Percentiles rank a stretch among this genome's conserved stretches.
These are phyloP conservation scores for Protodeltote pygarga DNA, from an alignment of 2,888 invertebrate species.

Conservation along the genomic window DNA sequence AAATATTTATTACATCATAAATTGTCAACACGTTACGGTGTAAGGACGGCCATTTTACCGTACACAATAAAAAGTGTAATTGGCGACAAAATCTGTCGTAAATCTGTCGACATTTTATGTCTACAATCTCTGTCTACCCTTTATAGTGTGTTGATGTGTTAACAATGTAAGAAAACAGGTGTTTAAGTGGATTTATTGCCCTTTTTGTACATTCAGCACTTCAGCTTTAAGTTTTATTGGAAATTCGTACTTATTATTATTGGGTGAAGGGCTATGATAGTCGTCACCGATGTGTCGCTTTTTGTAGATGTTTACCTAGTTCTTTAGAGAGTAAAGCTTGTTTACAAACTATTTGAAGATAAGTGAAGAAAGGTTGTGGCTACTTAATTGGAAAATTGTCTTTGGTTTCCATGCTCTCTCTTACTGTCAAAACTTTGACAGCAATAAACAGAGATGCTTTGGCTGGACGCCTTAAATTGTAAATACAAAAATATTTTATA, in stretches of 20 bases:
- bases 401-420: too few species aligned
- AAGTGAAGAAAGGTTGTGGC: background rate
- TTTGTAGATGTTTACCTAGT: slow-evolving; percentile 15
- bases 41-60: slow-evolving; percentile 39
- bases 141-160: slow-evolving; percentile 53
- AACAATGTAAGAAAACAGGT: slow-evolving; percentile 33
- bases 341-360: slow-evolving; percentile 2
- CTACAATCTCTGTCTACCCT: slow-evolving; percentile 51
- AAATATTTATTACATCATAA: too few species aligned
- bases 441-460: too few species aligned
- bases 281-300: slow-evolving; percentile 28
- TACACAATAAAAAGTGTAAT: slow-evolving; percentile 64
- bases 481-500: too few species aligned
- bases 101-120: slow-evolving; percentile 63
- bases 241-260: too few species aligned
- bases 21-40: slow-evolving; percentile 22
- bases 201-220: too few species aligned
- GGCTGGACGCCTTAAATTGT: too few species aligned
- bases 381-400: too few species aligned
- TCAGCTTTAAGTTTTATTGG: too few species aligned
- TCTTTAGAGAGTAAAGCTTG: background rate
- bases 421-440: too few species aligned
- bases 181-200: slow-evolving; percentile 19
- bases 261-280: too few species aligned
- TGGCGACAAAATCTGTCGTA: slow-evolving; percentile 59